phyloP scores from a whole-genome alignment of 2,797 vertebrate genomes.

The Mionectes olivaceus region DNA sequence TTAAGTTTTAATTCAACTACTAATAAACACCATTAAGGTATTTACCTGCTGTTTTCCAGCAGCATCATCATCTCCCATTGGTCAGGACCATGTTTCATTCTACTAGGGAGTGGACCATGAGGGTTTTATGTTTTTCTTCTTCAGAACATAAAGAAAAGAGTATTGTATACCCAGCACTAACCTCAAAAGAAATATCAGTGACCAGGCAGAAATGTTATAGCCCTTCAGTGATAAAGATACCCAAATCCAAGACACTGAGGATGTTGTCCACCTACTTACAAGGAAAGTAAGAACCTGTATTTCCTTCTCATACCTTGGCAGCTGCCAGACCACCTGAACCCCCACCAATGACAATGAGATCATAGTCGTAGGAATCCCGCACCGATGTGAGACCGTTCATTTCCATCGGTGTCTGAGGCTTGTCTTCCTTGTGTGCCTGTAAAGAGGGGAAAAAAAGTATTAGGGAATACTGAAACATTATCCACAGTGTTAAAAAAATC shows the following conservation, averaged over 20 bases:
- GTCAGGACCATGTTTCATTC: background rate
- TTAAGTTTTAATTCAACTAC: background rate
- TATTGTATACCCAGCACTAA: background rate
- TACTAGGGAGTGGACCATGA: background rate
- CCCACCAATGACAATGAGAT: constrained; percentile 87
- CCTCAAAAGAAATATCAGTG: background rate
- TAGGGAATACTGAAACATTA: background rate
- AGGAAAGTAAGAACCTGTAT: background rate
- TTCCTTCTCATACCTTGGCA: constrained; percentile 79
- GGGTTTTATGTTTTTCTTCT: background rate
- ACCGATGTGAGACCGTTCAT: background rate
- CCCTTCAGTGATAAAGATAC: background rate
- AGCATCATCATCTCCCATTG: background rate
- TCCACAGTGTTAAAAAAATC: background rate
- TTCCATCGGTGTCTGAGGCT: constrained; percentile 42
- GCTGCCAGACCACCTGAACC: constrained; percentile 86
- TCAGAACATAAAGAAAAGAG: background rate
- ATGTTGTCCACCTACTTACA: background rate
- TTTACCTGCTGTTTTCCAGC: background rate
- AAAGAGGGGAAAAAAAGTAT: constrained; percentile 8
- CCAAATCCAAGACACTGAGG: background rate
- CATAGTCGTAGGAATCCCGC: constrained; percentile 74
- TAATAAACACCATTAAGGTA: background rate
- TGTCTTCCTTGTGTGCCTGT: constrained; percentile 62
- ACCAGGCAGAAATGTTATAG: background rate